phyloP scores from a whole-genome alignment of 2,113 vertebrate species.

The Podilymbus podiceps region DNA sequence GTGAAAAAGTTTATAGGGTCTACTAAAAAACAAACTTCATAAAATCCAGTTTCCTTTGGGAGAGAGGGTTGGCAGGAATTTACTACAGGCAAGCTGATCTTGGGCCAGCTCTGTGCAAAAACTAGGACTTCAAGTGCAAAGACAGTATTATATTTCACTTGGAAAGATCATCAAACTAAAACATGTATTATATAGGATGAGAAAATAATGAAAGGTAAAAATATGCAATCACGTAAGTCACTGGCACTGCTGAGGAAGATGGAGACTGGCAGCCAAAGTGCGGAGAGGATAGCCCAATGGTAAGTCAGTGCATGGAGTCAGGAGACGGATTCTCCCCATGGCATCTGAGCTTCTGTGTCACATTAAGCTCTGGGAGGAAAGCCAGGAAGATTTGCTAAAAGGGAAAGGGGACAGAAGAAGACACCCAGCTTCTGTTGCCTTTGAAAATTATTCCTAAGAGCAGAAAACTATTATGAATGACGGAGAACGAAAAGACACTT shows the following conservation, averaged over 20 bases:
- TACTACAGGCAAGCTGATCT: not conserved
- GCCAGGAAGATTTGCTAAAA: not conserved
- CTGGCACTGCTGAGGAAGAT: not conserved
- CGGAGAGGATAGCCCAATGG: rapidly evolving
- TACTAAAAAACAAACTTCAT: not conserved
- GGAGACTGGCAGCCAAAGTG: not conserved
- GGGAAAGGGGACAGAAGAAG: not conserved
- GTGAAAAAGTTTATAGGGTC: not conserved
- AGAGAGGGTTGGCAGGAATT: not conserved
- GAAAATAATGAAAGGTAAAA: not conserved
- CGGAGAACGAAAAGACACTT: not conserved
- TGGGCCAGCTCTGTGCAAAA: not conserved
- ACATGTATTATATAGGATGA: not conserved
- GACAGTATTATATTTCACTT: not conserved
- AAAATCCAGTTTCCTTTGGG: not conserved
- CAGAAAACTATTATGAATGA: not conserved
- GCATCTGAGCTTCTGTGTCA: not conserved
- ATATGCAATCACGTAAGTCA: not conserved
- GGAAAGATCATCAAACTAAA: not conserved
- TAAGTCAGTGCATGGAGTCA: not conserved
- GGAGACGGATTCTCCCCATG: not conserved
- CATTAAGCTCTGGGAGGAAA: not conserved
- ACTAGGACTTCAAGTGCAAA: not conserved
- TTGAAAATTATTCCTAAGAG: not conserved
- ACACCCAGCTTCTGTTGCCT: not conserved